These are phyloP conservation scores for Serrognathus titanus DNA, from an alignment of 2,888 invertebrate genomes.

Conservation along the genomic window DNA sequence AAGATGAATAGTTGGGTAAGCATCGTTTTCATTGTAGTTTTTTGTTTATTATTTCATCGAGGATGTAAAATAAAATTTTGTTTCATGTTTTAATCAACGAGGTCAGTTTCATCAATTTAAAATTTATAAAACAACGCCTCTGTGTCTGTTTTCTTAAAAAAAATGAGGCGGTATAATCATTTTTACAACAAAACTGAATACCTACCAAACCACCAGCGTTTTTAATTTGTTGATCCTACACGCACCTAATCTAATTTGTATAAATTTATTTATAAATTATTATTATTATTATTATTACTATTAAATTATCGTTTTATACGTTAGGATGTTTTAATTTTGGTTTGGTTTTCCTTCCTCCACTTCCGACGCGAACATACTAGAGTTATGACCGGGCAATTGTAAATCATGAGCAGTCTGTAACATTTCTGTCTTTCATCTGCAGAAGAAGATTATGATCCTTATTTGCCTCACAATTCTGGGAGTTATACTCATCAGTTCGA, in stretches of 20 bases:
- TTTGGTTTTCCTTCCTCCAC: slow-evolving; percentile 2
- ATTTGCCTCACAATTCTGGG: slow-evolving; percentile 83
- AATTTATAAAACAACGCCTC: too few relatives aligned
- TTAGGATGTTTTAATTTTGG: slow-evolving; percentile 12
- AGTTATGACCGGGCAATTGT: slow-evolving; percentile 25
- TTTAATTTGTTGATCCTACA: not conserved
- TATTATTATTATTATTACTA: not conserved
- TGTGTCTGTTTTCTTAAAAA: too few relatives aligned
- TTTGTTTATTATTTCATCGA: too few relatives aligned
- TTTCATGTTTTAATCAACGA: too few relatives aligned
- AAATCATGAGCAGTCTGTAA: slow-evolving; percentile 15
- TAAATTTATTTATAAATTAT: slow-evolving; percentile 16
- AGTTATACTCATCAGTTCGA: slow-evolving; percentile 71
- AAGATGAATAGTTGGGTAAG: too few relatives aligned
- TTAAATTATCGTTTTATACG: slow-evolving; percentile 21
- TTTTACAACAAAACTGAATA: not conserved
- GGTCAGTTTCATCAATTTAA: too few relatives aligned
- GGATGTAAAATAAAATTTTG: too few relatives aligned
- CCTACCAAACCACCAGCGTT: not conserved
- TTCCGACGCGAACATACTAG: slow-evolving; percentile 13
- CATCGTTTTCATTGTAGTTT: too few relatives aligned
- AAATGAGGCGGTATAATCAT: too few relatives aligned
- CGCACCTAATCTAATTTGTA: slow-evolving; percentile 14
- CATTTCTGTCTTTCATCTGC: slow-evolving; percentile 23
- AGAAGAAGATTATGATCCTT: slow-evolving; percentile 59